These are phyloP conservation scores for Stramonita haemastoma DNA, from an alignment of 2,888 invertebrate genomes.

Conservation along the genomic window DNA sequence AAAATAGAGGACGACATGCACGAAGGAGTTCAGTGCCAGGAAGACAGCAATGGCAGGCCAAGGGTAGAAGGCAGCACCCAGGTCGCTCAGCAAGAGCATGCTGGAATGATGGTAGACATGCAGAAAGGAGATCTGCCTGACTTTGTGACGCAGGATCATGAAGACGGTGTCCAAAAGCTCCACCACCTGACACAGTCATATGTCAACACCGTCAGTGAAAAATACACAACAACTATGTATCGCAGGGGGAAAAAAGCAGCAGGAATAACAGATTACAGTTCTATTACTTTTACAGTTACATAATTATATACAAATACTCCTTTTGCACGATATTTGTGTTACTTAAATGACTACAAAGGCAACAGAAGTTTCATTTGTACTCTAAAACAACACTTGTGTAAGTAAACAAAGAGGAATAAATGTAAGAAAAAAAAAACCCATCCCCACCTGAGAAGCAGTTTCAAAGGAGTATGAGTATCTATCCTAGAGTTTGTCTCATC, in stretches of 20 bases:
- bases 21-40: conserved; percentile 71
- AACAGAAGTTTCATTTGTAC: too few species aligned
- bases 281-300: neutral
- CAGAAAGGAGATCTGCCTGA: conserved; percentile 73
- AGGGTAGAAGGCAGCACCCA: conserved; percentile 63
- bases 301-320: neutral
- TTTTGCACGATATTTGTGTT: too few species aligned
- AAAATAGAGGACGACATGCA: conserved; percentile 72
- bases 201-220: too few species aligned
- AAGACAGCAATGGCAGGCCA: conserved; percentile 72
- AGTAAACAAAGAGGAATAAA: too few species aligned
- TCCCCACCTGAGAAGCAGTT: too few species aligned
- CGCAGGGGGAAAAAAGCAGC: neutral
- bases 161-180: conserved; percentile 76
- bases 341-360: too few species aligned
- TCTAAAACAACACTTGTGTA: too few species aligned
- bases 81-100: conserved; percentile 74
- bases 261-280: neutral
- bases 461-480: too few species aligned
- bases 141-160: conserved; percentile 74
- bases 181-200: conserved; percentile 34
- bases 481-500: too few species aligned
- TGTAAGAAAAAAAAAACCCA: too few species aligned
- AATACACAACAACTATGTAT: too few species aligned
- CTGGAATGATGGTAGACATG: conserved; percentile 76